Evolutionary conservation across 1,140 invertebrate genomes (phyloP).

Genomic region (Helicoverpa zea): DNA sequence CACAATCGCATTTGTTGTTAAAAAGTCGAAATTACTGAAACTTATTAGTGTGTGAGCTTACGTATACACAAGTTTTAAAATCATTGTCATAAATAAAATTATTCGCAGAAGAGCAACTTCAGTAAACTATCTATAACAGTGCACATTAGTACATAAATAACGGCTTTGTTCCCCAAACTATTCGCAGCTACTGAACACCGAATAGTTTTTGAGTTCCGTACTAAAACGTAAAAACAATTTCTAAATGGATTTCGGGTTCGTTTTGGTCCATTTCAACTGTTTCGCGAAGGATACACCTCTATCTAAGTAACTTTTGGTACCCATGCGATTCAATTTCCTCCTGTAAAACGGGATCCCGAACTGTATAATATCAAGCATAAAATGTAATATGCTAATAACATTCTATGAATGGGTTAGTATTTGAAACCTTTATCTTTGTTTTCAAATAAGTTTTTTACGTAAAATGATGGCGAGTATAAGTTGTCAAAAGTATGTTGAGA

Average conservation of each 20-base stretch:
- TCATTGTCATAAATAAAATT: slow-evolving; percentile 8
- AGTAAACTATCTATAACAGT: slow-evolving; percentile 18
- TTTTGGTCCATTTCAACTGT: slow-evolving; percentile 22
- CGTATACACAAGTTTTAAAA: not conserved
- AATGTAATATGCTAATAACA: not conserved
- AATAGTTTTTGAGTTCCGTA: slow-evolving; percentile 36
- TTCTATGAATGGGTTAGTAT: not conserved
- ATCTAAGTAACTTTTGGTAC: not conserved
- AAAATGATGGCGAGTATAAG: too few relatives aligned
- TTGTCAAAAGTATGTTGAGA: too few relatives aligned
- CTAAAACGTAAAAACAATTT: slow-evolving; percentile 45
- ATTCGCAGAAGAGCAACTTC: slow-evolving; percentile 25
- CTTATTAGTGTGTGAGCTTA: not conserved
- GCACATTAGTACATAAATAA: slow-evolving; percentile 35
- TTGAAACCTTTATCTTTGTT: too few relatives aligned
- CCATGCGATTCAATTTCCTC: slow-evolving; percentile 3
- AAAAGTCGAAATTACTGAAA: not conserved
- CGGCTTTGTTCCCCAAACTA: slow-evolving; percentile 7
- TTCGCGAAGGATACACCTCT: not conserved
- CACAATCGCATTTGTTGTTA: too few relatives aligned
- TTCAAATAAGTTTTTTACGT: too few relatives aligned
- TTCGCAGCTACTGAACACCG: slow-evolving; percentile 26
- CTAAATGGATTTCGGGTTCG: slow-evolving; percentile 41
- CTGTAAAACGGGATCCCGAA: not conserved
- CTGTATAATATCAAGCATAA: not conserved